phyloP scores from a whole-genome alignment of 37 sponge, comb jelly and placozoan genomes.

The Chondrilla cf. caribensis region DNA sequence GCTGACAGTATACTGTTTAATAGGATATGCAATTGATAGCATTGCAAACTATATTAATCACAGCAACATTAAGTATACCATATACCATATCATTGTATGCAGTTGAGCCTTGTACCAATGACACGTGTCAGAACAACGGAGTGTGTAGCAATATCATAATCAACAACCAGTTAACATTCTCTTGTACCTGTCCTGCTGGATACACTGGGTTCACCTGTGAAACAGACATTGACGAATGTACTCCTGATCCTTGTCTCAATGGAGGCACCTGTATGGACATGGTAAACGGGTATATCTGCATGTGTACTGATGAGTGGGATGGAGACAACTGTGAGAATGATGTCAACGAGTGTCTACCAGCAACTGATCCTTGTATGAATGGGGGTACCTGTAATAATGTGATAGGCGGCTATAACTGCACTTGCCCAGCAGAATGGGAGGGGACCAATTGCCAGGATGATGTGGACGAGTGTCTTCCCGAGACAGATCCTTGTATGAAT shows the following conservation, averaged over 20 bases:
- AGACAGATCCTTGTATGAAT: constrained; percentile 48
- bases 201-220: constrained; percentile 22
- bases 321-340: constrained; percentile 6
- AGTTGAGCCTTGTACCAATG: background rate
- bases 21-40: too few species aligned
- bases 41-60: constrained; percentile 44
- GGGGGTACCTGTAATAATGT: constrained; percentile 47
- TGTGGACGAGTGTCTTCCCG: background rate
- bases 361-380: constrained; percentile 36
- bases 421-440: constrained; percentile 44
- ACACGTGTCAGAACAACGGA: background rate
- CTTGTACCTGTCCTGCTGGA: constrained; percentile 14
- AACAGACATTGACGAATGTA: constrained; percentile 4
- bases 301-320: background rate
- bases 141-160: background rate
- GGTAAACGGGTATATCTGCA: background rate
- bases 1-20: too few species aligned
- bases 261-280: constrained; percentile 37
- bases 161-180: background rate
- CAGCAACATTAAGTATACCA: too few species aligned
- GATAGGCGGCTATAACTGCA: constrained; percentile 32
- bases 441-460: constrained; percentile 12
- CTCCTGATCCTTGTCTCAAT: constrained; percentile 41
- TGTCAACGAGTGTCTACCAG: background rate
- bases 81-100: background rate